Evolutionary conservation across 2,888 invertebrate species (phyloP).

Genomic region (Deroplatys truncata): DNA sequence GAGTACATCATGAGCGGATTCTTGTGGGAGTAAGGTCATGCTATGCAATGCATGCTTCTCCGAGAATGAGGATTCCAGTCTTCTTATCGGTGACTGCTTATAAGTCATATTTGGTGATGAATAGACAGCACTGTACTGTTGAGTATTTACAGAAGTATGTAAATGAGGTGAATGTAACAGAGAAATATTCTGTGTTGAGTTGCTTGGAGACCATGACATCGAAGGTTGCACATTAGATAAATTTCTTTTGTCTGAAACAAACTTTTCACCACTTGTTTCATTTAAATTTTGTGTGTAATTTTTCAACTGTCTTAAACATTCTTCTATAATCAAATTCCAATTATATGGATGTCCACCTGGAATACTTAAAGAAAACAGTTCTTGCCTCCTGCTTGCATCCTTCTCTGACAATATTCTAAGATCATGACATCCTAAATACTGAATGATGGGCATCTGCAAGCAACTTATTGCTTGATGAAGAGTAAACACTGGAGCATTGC

Average conservation of each 20-base stretch:
- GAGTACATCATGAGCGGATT: background rate
- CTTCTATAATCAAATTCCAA: conserved; percentile 70
- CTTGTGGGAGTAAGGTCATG: background rate
- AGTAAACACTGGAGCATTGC: conserved; percentile 44
- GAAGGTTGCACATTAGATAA: background rate
- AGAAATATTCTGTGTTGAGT: background rate
- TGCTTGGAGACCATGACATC: background rate
- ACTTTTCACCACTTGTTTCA: background rate
- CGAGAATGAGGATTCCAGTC: background rate
- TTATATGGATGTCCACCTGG: conserved; percentile 86
- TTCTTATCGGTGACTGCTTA: background rate
- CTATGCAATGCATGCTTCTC: background rate
- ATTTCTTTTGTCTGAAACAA: background rate
- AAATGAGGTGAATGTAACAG: background rate
- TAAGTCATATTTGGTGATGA: background rate
- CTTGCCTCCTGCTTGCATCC: conserved; percentile 55
- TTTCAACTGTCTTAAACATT: conserved; percentile 59
- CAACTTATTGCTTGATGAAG: conserved; percentile 58
- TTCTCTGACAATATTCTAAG: conserved; percentile 63
- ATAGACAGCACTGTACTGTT: background rate
- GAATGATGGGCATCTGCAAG: conserved; percentile 62
- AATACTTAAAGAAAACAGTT: conserved; percentile 69
- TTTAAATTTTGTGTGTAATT: conserved; percentile 49
- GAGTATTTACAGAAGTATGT: background rate
- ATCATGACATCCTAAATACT: conserved; percentile 73